These are phyloP conservation scores for Eira barbara DNA, from an alignment of 2,113 vertebrate species.

Conservation along the genomic window DNA sequence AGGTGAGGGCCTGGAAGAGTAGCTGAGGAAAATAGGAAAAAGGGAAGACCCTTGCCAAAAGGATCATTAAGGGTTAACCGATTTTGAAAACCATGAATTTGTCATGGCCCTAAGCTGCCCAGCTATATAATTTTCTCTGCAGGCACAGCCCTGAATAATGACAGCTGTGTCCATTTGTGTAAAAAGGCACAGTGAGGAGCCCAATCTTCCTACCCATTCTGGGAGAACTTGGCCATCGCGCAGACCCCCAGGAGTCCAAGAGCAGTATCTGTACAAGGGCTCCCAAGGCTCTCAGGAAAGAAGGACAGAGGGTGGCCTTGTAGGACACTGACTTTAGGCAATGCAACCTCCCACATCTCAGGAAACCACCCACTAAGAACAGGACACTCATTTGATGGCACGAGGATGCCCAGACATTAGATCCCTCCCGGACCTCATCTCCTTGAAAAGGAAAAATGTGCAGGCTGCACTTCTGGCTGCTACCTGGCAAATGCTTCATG, in stretches of 20 bases:
- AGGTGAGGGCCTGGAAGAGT: not conserved
- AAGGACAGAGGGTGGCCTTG: not conserved
- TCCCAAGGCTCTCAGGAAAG: not conserved
- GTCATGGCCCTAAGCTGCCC: not conserved
- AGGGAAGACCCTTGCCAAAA: not conserved
- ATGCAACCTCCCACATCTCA: not conserved
- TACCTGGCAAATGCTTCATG: not conserved
- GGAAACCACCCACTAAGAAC: not conserved
- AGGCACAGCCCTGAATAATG: not conserved
- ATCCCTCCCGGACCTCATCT: no score
- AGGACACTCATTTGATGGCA: not conserved
- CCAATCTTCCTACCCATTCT: not conserved
- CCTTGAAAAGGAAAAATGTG: not conserved
- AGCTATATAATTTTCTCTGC: conserved; percentile 28
- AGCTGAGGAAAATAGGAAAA: not conserved
- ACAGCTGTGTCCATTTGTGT: not conserved
- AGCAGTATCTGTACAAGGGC: not conserved
- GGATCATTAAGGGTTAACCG: not conserved
- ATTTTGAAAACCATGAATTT: not conserved
- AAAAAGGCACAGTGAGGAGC: not conserved
- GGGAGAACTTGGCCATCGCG: not conserved
- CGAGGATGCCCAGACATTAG: not conserved
- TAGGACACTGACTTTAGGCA: not conserved
- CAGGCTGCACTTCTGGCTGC: not conserved
- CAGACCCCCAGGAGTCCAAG: not conserved